phyloP scores from a whole-genome alignment of 2,888 invertebrate species.

The Ophonus ardosiacus region DNA sequence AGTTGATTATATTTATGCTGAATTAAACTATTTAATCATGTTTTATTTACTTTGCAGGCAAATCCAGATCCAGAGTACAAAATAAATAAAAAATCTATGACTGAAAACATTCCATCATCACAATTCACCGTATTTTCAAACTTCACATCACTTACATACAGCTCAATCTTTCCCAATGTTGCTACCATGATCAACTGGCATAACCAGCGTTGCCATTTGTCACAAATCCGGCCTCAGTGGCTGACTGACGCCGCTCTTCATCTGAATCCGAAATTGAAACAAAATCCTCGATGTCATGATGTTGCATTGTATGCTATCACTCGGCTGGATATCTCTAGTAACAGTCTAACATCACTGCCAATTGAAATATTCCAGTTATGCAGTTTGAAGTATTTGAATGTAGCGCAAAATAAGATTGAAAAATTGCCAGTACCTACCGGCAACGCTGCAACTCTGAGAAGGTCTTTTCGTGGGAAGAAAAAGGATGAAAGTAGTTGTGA shows the following conservation, averaged over 20 bases:
- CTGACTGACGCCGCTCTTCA: slow-evolving; percentile 89
- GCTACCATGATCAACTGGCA: slow-evolving; percentile 97
- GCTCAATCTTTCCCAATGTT: slow-evolving; percentile 88
- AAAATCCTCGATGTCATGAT: slow-evolving; percentile 82
- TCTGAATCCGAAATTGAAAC: slow-evolving; percentile 89
- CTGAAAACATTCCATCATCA: slow-evolving; percentile 79
- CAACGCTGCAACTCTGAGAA: slow-evolving; percentile 70
- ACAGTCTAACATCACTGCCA: slow-evolving; percentile 89
- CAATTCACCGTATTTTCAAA: slow-evolving; percentile 78
- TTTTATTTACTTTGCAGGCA: slow-evolving; percentile 77
- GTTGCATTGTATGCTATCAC: slow-evolving; percentile 94
- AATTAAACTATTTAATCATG: background rate
- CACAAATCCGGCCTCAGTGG: slow-evolving; percentile 89
- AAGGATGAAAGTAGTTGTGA: slow-evolving; percentile 72
- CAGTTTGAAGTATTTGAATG: slow-evolving; percentile 89
- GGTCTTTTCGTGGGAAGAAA: slow-evolving; percentile 70
- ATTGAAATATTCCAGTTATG: slow-evolving; percentile 89
- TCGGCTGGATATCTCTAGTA: slow-evolving; percentile 94
- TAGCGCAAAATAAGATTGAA: slow-evolving; percentile 93
- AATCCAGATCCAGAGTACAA: slow-evolving; percentile 95
- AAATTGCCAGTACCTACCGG: slow-evolving; percentile 80
- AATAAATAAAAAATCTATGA: slow-evolving; percentile 92
- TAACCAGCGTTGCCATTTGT: slow-evolving; percentile 84
- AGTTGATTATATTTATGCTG: background rate
- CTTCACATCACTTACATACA: slow-evolving; percentile 83